phyloP scores from a whole-genome alignment of 2,888 invertebrate species.

The Volucella inflata region DNA sequence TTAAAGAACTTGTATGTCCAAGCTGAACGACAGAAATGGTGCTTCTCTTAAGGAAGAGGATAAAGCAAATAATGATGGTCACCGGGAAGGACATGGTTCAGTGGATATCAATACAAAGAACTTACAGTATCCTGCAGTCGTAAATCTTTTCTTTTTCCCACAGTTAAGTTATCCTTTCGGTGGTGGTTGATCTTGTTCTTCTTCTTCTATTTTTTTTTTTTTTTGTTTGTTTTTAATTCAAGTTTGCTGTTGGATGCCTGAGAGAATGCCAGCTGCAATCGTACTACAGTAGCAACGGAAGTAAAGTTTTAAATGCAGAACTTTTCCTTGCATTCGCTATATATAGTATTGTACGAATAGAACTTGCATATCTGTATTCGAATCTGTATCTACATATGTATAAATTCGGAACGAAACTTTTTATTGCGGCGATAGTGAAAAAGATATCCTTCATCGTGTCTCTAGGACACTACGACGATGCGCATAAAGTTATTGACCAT shows the following conservation, averaged over 20 bases:
- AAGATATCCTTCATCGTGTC: conserved; percentile 65
- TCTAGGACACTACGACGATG: conserved; percentile 46
- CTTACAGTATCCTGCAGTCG: conserved; percentile 72
- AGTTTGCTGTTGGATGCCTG: conserved; percentile 24
- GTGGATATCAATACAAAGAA: conserved; percentile 64
- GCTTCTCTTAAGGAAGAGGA: conserved; percentile 49
- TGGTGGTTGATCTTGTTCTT: conserved; percentile 30
- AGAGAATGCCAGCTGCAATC: conserved; percentile 10
- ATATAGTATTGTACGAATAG: conserved; percentile 44
- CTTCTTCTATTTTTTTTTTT: not conserved
- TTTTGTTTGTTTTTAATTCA: conserved; percentile 27
- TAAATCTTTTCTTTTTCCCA: conserved; percentile 58
- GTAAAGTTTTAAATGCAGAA: conserved; percentile 54
- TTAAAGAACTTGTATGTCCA: conserved; percentile 55
- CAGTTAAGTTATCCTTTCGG: conserved; percentile 20
- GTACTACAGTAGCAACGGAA: conserved; percentile 56
- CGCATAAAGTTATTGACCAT: conserved; percentile 67
- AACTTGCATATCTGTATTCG: not conserved
- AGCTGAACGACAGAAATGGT: conserved; percentile 49
- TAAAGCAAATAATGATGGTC: conserved; percentile 45
- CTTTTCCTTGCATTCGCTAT: conserved; percentile 24
- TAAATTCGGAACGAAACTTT: conserved; percentile 48
- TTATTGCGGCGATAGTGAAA: conserved; percentile 68
- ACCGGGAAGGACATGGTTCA: conserved; percentile 58
- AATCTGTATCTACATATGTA: not conserved